Conservation (phyloP, 2,113 vertebrate species). For the Stigmatopora nigra region DNA sequence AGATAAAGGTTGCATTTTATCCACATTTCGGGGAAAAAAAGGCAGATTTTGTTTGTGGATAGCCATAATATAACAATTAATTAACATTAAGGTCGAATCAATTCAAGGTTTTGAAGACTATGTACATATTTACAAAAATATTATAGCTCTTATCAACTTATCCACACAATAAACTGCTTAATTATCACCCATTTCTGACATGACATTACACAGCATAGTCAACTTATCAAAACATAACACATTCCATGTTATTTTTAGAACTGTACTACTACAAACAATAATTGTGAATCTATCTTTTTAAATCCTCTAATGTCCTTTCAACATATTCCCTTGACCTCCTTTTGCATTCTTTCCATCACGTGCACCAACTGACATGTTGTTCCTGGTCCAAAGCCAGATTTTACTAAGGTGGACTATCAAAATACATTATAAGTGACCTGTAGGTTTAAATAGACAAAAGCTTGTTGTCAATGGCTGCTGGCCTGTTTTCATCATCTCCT, state of each 20-base stretch:
- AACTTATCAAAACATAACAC: not conserved
- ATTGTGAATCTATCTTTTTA: not conserved
- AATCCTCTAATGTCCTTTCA: slow-evolving; percentile 7
- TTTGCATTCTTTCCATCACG: slow-evolving; percentile 41
- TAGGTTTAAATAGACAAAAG: slow-evolving; percentile 33
- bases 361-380: slow-evolving; percentile 24
- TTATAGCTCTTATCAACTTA: too few relatives aligned
- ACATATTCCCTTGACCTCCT: slow-evolving; percentile 15
- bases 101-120: too few relatives aligned
- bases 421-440: slow-evolving; percentile 21
- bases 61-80: too few relatives aligned
- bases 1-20: too few relatives aligned
- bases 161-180: too few relatives aligned
- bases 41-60: too few relatives aligned
- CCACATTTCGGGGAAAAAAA: too few relatives aligned
- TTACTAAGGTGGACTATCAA: slow-evolving; percentile 20
- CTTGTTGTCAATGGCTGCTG: slow-evolving; percentile 28
- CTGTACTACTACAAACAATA: not conserved
- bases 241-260: not conserved
- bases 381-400: slow-evolving; percentile 31
- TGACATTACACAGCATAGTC: not conserved
- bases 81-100: too few relatives aligned
- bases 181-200: slow-evolving; percentile 2
- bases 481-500: slow-evolving; percentile 23
- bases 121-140: too few relatives aligned